phyloP scores from a whole-genome alignment of 2,888 invertebrate genomes.

The Microplitis deprimator region DNA sequence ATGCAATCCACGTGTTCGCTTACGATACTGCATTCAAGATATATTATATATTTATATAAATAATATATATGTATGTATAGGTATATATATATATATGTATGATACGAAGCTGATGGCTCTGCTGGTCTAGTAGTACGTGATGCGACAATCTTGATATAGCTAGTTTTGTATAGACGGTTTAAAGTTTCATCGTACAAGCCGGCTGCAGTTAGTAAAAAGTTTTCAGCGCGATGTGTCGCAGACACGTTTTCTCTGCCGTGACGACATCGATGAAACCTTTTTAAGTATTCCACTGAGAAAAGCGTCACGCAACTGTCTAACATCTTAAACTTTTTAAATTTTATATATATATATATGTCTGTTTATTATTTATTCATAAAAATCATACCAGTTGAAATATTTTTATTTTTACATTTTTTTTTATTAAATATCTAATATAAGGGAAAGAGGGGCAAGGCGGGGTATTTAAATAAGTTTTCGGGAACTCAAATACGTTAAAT shows the following conservation, averaged over 20 bases:
- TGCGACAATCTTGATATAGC: slow-evolving; percentile 22
- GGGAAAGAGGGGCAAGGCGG: too few species aligned
- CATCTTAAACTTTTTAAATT: slow-evolving; percentile 11
- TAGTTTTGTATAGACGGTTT: slow-evolving; percentile 18
- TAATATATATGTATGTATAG: background rate
- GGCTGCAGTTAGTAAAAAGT: slow-evolving; percentile 36
- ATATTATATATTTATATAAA: background rate
- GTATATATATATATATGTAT: background rate
- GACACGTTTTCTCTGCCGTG: slow-evolving; percentile 44
- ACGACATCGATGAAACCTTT: slow-evolving; percentile 49
- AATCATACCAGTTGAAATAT: slow-evolving; percentile 4
- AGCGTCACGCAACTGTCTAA: slow-evolving; percentile 46
- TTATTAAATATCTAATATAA: too few species aligned
- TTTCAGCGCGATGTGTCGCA: slow-evolving; percentile 38
- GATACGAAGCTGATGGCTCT: background rate
- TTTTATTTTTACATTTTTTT: slow-evolving; percentile 17
- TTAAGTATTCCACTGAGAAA: slow-evolving; percentile 48
- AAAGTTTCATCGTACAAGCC: slow-evolving; percentile 26
- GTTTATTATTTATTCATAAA: slow-evolving; percentile 5
- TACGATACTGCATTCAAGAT: background rate
- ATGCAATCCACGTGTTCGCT: slow-evolving; percentile 25
- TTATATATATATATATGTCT: background rate
- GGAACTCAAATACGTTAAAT: too few species aligned
- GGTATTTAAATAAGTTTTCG: too few species aligned
- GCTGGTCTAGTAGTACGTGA: slow-evolving; percentile 23